phyloP scores from a whole-genome alignment of 2,113 vertebrate genomes.

The Leuciscus idus region DNA sequence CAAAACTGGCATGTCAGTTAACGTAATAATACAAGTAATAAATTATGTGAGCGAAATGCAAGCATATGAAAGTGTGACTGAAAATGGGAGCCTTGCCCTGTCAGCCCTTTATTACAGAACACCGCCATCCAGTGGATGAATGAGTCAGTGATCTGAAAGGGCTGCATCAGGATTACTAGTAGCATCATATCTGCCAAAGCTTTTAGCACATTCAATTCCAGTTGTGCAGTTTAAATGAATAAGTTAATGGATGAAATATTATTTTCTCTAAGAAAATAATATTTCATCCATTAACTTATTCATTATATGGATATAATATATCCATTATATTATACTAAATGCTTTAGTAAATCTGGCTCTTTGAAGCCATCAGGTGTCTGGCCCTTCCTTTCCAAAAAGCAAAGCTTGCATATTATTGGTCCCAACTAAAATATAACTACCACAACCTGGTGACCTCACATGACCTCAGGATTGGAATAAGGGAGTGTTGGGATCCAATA shows the following conservation, averaged over 20 bases:
- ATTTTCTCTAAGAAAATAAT: not conserved
- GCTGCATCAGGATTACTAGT: conserved; percentile 13
- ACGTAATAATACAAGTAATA: not conserved
- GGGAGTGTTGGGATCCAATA: not conserved
- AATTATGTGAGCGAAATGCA: conserved; percentile 9
- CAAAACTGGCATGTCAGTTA: not conserved
- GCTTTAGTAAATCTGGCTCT: not conserved
- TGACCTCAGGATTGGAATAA: not conserved
- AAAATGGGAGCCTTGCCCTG: not conserved
- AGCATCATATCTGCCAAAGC: not conserved
- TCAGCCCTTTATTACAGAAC: conserved; percentile 15
- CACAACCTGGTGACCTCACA: not conserved
- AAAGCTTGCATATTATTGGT: not conserved
- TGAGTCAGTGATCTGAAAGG: not conserved
- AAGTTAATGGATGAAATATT: not conserved
- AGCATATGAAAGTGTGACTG: not conserved
- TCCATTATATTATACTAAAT: not conserved
- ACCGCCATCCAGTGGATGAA: conserved; percentile 46
- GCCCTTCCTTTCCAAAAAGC: not conserved
- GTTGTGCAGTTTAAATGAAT: not conserved
- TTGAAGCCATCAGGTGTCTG: conserved; percentile 8
- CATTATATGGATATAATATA: too few relatives aligned
- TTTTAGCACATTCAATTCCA: not conserved
- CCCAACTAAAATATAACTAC: not conserved
- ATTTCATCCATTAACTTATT: too few relatives aligned